Base-by-base conservation (phyloP, 1,140 invertebrate genomes). In the Psix sp. region DNA sequence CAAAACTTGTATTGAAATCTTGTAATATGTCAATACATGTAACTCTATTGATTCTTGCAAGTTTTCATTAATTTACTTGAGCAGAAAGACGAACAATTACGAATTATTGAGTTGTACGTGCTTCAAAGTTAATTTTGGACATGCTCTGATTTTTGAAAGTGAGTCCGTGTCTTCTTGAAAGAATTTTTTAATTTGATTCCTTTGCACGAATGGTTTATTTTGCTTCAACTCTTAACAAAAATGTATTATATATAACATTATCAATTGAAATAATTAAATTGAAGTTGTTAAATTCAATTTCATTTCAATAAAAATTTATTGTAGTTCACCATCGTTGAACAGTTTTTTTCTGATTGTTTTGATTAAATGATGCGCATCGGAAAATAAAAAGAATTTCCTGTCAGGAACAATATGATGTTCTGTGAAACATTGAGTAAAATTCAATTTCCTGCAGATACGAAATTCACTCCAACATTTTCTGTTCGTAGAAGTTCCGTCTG, bases 381-480 rank as follows among this genome's bases (percentile, higher is more conserved):
- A 39, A 13, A 39, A 39, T 2, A 39, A 2, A 9, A 39, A 39
- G 1, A 39, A 10, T 45, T 45, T 29, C 15, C 42, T 26, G n/a
- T 26, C 3, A 3, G n/a, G 16, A 29, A 29, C 5, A 1, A 45
- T 2, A 1, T 20, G 42, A 45, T 45, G 42, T 29, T 45, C 20
- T 31, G 39, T 29, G 7, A 9, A 60, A 21, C 16, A 29, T 29
- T 18, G 1, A 14, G 42, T 24, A 1, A 20, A 33, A 7, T 29
- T 29, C n/a, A 48, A 20, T 17, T 46, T 33, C 9, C 59, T 59
- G n/a, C 10, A 26, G 7, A 72, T 17, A 5, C 67, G 59, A 24
- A 72, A 54, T 5, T 26, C 29, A 2, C n/a, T 56, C 49, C 67
- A 63, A 17, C 31, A 45, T 40, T 46, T 63, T 26, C 46, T 9